These are phyloP conservation scores for Sebastes minor DNA, from an alignment of 2,797 vertebrate genomes.

Conservation along the genomic window DNA sequence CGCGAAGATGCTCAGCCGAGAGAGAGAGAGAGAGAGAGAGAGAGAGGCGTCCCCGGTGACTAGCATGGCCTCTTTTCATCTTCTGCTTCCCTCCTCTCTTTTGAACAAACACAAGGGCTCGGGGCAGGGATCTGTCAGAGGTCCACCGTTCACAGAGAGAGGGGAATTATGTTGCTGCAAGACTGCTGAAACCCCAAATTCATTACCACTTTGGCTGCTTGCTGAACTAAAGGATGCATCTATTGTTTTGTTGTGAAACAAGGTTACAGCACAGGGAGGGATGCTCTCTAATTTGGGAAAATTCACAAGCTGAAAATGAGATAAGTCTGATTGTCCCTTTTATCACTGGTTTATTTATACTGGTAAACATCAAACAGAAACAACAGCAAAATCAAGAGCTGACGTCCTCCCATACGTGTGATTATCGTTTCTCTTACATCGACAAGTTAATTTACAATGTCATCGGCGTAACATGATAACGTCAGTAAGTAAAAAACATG, in stretches of 20 bases:
- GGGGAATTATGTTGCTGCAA: conserved; percentile 44
- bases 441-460: conserved; percentile 76
- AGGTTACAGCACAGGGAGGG: not conserved
- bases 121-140: conserved; percentile 66
- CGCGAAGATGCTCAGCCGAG: conserved; percentile 28
- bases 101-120: conserved; percentile 73
- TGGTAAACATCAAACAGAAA: conserved; percentile 85
- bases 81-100: conserved; percentile 63
- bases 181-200: conserved; percentile 42
- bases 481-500: conserved; percentile 70
- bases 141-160: conserved; percentile 56
- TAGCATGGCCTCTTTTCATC: conserved; percentile 78
- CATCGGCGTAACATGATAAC: conserved; percentile 53
- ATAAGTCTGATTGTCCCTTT: conserved; percentile 60
- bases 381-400: conserved; percentile 83
- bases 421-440: conserved; percentile 69
- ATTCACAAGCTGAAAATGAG: conserved; percentile 43
- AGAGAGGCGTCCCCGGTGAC: conserved; percentile 65
- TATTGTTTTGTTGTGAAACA: conserved; percentile 25
- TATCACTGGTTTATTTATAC: conserved; percentile 82
- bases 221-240: conserved; percentile 9
- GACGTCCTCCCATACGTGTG: conserved; percentile 62
- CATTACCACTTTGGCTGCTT: conserved; percentile 37
- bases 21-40: conserved; percentile 34
- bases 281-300: not conserved